Conservation (phyloP, 2,888 invertebrate genomes). For the Linnaemya tessellans region DNA sequence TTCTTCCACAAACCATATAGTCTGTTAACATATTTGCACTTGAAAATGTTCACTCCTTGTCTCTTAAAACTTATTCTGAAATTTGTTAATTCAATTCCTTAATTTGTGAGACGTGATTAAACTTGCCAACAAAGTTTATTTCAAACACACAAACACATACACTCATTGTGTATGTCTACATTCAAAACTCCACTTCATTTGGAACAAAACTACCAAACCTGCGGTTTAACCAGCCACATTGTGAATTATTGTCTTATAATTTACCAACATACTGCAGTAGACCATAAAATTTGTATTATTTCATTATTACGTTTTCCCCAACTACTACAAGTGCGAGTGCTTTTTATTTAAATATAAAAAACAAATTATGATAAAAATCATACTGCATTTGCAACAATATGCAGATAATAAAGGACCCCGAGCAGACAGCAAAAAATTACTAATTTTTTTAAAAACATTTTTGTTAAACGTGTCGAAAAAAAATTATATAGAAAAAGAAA, state of each 20-base stretch:
- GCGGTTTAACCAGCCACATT: slow-evolving; percentile 59
- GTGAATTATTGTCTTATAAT: slow-evolving; percentile 60
- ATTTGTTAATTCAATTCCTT: slow-evolving; percentile 10
- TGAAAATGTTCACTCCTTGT: background rate
- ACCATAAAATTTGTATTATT: slow-evolving; percentile 60
- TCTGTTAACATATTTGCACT: too few relatives aligned
- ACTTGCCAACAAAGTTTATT: slow-evolving; percentile 13
- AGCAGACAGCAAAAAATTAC: slow-evolving; percentile 13
- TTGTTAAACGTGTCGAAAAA: slow-evolving; percentile 6
- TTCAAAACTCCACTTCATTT: slow-evolving; percentile 21
- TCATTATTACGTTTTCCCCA: slow-evolving; percentile 17
- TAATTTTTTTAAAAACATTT: slow-evolving; percentile 22
- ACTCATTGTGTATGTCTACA: background rate
- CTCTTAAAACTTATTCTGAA: background rate
- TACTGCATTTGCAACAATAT: slow-evolving; percentile 66
- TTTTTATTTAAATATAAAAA: slow-evolving; percentile 55
- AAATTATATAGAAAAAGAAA: background rate
- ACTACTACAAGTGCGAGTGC: background rate
- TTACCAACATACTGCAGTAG: slow-evolving; percentile 61
- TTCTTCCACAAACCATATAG: too few relatives aligned
- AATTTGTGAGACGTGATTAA: slow-evolving; percentile 38
- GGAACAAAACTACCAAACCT: slow-evolving; percentile 37
- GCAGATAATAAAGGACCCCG: slow-evolving; percentile 60
- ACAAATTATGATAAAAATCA: slow-evolving; percentile 71
- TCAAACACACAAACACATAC: background rate